phyloP scores from a whole-genome alignment of 1,140 invertebrate genomes.

The Macrocentrus cingulum region DNA sequence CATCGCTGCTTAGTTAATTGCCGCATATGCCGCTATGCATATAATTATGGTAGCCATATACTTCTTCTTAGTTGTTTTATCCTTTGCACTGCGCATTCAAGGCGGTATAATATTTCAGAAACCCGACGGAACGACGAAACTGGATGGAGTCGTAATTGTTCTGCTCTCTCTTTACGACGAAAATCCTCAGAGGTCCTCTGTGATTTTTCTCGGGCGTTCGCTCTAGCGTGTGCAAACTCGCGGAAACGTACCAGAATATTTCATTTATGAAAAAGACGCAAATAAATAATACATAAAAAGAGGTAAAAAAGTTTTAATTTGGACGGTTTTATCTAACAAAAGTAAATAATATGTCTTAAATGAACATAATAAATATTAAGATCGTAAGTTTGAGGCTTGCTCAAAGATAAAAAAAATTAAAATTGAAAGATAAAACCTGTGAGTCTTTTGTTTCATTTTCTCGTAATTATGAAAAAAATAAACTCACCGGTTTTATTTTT shows the following conservation, averaged over 20 bases:
- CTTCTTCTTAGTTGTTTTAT: conserved; percentile 2
- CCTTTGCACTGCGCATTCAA: neutral
- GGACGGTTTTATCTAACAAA: no score
- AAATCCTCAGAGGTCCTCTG: conserved; percentile 13
- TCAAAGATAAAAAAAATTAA: no score
- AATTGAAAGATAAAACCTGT: no score
- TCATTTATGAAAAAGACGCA: neutral
- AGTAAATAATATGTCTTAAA: no score
- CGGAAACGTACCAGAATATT: neutral
- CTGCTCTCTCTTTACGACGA: conserved; percentile 8
- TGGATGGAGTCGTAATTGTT: conserved; percentile 24
- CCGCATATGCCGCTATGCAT: neutral
- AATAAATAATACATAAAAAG: conserved; percentile 10
- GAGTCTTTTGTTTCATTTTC: no score
- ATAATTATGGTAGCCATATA: conserved; percentile 9
- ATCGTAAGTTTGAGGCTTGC: no score
- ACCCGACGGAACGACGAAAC: conserved; percentile 21
- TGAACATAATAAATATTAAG: no score
- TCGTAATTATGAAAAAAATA: no score
- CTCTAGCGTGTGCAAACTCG: neutral
- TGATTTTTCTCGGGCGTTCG: conserved; percentile 4
- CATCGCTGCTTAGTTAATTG: conserved; percentile 3
- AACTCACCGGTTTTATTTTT: no score
- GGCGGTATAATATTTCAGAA: conserved; percentile 19
- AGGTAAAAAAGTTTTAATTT: no score